Conservation (phyloP, 2,797 vertebrate genomes). For the Chiroxiphia lanceolata region DNA sequence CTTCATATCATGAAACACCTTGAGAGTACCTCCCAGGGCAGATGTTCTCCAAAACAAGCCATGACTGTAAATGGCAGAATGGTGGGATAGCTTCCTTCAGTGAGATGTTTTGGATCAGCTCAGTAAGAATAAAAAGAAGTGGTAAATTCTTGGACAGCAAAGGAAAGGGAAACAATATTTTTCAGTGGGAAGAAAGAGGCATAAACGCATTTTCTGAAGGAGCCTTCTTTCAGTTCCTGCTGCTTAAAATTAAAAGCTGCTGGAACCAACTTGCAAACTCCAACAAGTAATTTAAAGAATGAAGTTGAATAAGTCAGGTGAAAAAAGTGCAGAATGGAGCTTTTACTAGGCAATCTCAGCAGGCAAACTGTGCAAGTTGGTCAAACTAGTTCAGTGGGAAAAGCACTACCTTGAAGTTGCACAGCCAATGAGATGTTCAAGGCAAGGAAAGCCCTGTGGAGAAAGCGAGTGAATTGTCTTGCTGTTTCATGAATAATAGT, state of each 20-base stretch:
- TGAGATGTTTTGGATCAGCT: neutral
- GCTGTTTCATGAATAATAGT: conserved; percentile 46
- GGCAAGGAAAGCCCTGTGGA: conserved; percentile 25
- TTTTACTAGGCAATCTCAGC: conserved; percentile 73
- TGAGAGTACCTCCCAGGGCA: neutral
- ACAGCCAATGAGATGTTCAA: neutral
- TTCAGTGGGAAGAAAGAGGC: neutral
- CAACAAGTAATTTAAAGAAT: neutral
- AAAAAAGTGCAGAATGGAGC: neutral
- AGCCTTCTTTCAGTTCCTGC: conserved; percentile 52
- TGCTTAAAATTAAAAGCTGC: conserved; percentile 74
- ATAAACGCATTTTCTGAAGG: conserved; percentile 43
- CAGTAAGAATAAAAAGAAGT: conserved; percentile 37
- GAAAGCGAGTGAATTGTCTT: conserved; percentile 44
- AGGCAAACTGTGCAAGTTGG: conserved; percentile 51
- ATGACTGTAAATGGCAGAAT: neutral
- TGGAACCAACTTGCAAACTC: neutral
- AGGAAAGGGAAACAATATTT: conserved; percentile 48
- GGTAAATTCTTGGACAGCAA: conserved; percentile 45
- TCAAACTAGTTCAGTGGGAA: conserved; percentile 49
- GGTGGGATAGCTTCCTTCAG: neutral
- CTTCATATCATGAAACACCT: neutral
- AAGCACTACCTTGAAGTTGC: conserved; percentile 45
- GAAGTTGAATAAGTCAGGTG: conserved; percentile 39
- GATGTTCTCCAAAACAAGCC: neutral